These are phyloP conservation scores for Ursus arctos DNA, from an alignment of 2,113 vertebrate species.

Conservation along the genomic window DNA sequence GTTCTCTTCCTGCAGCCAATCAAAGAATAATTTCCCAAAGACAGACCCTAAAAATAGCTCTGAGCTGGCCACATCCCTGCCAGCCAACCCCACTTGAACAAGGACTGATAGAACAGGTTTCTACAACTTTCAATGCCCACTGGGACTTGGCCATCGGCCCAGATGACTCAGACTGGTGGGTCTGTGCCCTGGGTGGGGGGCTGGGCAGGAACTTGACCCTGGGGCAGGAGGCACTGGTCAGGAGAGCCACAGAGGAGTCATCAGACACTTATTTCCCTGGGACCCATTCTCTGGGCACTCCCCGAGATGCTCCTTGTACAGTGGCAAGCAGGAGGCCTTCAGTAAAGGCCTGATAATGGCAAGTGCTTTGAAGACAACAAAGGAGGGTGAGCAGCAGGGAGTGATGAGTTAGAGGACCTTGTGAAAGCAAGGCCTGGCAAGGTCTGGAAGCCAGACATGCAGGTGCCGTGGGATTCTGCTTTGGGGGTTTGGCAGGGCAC, in stretches of 20 bases:
- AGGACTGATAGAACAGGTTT: background rate
- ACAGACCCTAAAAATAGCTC: conserved; percentile 41
- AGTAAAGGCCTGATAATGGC: rapidly evolving
- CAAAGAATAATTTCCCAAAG: conserved; percentile 31
- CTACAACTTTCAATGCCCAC: rapidly evolving
- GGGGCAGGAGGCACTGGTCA: background rate
- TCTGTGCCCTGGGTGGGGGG: background rate
- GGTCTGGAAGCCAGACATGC: background rate
- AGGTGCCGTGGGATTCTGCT: rapidly evolving
- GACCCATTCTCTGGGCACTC: rapidly evolving
- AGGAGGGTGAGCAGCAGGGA: rapidly evolving
- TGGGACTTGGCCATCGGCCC: background rate
- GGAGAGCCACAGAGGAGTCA: background rate
- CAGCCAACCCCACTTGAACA: background rate
- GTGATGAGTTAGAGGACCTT: rapidly evolving
- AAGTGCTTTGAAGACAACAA: rapidly evolving
- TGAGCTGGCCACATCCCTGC: background rate
- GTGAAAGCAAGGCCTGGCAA: background rate
- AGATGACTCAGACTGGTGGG: background rate
- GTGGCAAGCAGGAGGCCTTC: background rate
- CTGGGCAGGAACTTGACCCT: background rate
- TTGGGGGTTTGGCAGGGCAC: background rate
- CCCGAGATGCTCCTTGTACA: rapidly evolving
- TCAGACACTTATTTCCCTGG: rapidly evolving
- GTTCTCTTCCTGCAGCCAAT: background rate